These are phyloP conservation scores for Acinonyx jubatus DNA, from an alignment of 2,113 vertebrate species.

Conservation along the genomic window DNA sequence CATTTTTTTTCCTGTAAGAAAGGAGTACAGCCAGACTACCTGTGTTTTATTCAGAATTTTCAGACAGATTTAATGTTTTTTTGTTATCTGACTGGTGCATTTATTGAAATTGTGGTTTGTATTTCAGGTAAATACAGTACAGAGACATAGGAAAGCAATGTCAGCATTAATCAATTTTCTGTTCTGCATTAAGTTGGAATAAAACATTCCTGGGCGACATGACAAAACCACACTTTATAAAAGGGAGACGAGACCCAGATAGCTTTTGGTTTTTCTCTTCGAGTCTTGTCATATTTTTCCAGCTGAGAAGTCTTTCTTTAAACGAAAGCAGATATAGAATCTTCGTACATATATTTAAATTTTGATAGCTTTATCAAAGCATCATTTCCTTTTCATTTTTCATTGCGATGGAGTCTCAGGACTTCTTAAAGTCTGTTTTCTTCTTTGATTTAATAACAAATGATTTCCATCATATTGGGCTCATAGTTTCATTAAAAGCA, in stretches of 20 bases:
- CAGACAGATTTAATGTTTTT: slow-evolving; percentile 17
- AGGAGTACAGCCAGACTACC: background rate
- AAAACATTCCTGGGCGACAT: slow-evolving; percentile 82
- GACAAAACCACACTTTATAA: slow-evolving; percentile 77
- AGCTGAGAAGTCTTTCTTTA: slow-evolving; percentile 74
- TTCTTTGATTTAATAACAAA: background rate
- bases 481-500: background rate
- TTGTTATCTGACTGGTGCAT: slow-evolving; percentile 68
- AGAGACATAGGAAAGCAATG: slow-evolving; percentile 78
- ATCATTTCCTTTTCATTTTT: background rate
- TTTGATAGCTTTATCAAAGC: slow-evolving; percentile 29
- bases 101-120: slow-evolving; percentile 76
- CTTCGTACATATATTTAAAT: slow-evolving; percentile 28
- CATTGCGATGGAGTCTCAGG: background rate
- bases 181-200: slow-evolving; percentile 79
- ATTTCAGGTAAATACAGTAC: slow-evolving; percentile 83
- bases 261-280: slow-evolving; percentile 69
- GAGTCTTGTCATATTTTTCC: slow-evolving; percentile 72
- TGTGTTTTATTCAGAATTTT: slow-evolving; percentile 34
- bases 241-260: slow-evolving; percentile 73
- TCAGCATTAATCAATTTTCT: slow-evolving; percentile 83
- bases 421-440: background rate
- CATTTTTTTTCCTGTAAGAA: background rate
- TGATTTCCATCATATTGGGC: background rate
- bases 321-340: slow-evolving; percentile 73